Evolutionary conservation across 2,888 invertebrate species (phyloP).

Genomic region (Nemotelus nigrinus): DNA sequence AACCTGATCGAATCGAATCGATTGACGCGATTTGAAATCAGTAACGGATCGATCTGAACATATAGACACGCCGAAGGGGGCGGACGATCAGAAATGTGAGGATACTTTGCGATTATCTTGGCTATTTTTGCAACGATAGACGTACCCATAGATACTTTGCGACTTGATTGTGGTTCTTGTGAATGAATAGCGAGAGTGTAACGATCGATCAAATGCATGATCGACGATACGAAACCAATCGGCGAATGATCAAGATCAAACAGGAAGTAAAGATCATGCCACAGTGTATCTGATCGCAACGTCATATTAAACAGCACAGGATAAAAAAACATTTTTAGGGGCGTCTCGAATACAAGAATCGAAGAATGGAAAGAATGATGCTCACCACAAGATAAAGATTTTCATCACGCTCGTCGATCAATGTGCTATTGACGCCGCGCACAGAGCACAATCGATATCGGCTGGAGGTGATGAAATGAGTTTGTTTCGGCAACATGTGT

Average conservation of each 20-base stretch:
- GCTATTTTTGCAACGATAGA: background rate
- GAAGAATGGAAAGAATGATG: conserved; percentile 26
- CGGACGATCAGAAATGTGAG: background rate
- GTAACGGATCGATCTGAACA: conserved; percentile 13
- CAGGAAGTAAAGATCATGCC: conserved; percentile 40
- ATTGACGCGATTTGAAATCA: conserved; percentile 6
- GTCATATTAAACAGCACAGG: background rate
- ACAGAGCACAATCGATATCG: conserved; percentile 22
- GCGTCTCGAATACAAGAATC: conserved; percentile 33
- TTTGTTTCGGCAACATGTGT: conserved; percentile 16
- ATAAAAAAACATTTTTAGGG: conserved; percentile 7
- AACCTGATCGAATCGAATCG: conserved; percentile 27
- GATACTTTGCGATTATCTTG: background rate
- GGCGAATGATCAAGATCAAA: conserved; percentile 22
- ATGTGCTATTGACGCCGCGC: conserved; percentile 11
- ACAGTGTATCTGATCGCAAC: conserved; percentile 5
- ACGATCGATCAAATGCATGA: conserved; percentile 17
- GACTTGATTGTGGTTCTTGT: background rate
- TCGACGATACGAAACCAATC: conserved; percentile 8
- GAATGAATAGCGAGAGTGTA: conserved; percentile 15
- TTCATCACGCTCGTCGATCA: conserved; percentile 44
- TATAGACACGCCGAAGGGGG: background rate
- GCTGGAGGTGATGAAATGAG: conserved; percentile 17
- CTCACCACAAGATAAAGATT: conserved; percentile 34
- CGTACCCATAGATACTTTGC: background rate